A percentile compares a stretch with the other conserved stretches of the same genome.
These are phyloP conservation scores for Cacoxenus indagator DNA, from an alignment of 2,888 invertebrate genomes.

Conservation along the genomic window DNA sequence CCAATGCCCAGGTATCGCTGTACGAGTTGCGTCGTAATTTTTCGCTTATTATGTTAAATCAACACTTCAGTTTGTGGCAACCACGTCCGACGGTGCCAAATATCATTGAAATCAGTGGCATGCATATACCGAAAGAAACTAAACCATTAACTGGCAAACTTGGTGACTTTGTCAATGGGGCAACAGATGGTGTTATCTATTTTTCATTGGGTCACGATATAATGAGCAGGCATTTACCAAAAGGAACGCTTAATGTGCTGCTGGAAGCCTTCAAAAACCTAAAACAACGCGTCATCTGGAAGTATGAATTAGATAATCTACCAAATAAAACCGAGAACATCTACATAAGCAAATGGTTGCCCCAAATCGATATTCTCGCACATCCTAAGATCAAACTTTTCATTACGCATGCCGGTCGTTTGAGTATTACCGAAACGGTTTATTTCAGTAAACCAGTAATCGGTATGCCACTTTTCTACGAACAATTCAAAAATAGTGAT, in stretches of 20 bases:
- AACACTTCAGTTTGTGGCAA: conserved; percentile 57
- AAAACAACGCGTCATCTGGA: conserved; percentile 54
- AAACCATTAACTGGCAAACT: conserved; percentile 40
- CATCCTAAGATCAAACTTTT: conserved; percentile 71
- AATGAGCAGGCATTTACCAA: conserved; percentile 40
- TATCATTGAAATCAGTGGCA: conserved; percentile 61
- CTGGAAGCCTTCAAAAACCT: conserved; percentile 39
- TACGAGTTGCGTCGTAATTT: not conserved
- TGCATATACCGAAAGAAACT: conserved; percentile 46
- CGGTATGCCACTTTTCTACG: conserved; percentile 71
- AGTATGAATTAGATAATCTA: conserved; percentile 33
- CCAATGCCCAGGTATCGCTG: not conserved
- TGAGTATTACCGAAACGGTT: conserved; percentile 70
- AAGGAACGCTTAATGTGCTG: conserved; percentile 30
- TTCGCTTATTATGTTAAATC: conserved; percentile 28
- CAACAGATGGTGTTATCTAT: conserved; percentile 54
- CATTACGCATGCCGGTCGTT: conserved; percentile 70
- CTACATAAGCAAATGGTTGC: conserved; percentile 58
- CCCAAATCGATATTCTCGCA: conserved; percentile 67
- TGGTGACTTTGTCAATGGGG: conserved; percentile 50
- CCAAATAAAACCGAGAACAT: conserved; percentile 51
- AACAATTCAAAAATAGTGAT: conserved; percentile 71
- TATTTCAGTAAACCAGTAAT: conserved; percentile 70
- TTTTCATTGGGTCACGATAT: conserved; percentile 59
- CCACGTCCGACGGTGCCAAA: conserved; percentile 58